Percentiles rank a stretch among this genome's conserved stretches.
Evolutionary conservation across 2,888 invertebrate species (phyloP).

Genomic region (Phytoseiulus persimilis): DNA sequence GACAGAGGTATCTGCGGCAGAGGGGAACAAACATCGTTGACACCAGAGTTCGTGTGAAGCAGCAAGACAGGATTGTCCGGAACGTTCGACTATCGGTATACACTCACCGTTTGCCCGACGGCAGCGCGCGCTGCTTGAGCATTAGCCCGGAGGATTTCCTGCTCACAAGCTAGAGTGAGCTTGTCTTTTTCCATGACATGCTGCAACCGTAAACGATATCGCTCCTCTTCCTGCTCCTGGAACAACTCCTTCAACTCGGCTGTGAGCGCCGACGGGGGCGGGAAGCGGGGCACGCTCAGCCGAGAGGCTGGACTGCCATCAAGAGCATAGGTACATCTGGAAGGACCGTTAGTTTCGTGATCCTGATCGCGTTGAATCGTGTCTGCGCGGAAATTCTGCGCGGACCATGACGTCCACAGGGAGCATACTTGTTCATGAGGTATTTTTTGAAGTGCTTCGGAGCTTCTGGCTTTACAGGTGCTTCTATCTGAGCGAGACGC

Average conservation of each 20-base stretch:
- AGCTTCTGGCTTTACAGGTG: conserved; percentile 81
- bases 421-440: conserved; percentile 61
- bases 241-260: conserved; percentile 56
- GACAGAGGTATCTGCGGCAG: conserved; percentile 62
- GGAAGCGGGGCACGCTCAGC: conserved; percentile 59
- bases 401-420: too few relatives aligned
- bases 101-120: conserved; percentile 71
- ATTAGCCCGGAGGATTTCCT: conserved; percentile 87
- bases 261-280: conserved; percentile 63
- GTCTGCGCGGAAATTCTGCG: neutral
- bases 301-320: conserved; percentile 71
- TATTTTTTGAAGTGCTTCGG: conserved; percentile 93
- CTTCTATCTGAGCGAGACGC: neutral
- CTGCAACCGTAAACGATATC: conserved; percentile 64
- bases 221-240: conserved; percentile 73
- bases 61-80: too few relatives aligned
- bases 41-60: too few relatives aligned
- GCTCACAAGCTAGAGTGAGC: conserved; percentile 82
- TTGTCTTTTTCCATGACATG: conserved; percentile 60
- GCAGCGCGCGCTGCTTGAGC: conserved; percentile 85
- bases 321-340: conserved; percentile 80
- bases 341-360: neutral
- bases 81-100: too few relatives aligned
- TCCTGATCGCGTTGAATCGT: too few relatives aligned
- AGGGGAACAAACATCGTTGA: neutral